Base-by-base conservation (phyloP, 1,140 invertebrate genomes). In the Cardiocondyla obscurior region DNA sequence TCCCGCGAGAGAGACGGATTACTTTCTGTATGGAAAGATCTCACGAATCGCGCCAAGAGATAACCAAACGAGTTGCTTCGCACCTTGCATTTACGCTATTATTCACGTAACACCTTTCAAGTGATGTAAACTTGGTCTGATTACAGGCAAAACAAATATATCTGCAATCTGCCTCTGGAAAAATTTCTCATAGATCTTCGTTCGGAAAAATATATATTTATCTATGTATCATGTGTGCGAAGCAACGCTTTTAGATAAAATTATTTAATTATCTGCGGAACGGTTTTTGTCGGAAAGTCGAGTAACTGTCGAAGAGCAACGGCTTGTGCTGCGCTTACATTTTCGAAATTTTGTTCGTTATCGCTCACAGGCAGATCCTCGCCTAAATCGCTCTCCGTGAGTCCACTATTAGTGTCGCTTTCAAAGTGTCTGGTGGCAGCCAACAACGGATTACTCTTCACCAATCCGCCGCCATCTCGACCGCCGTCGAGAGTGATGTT, bases 371-470 rank as follows among this genome's bases (percentile, higher is more conserved):
- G 79, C 25, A 92, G 85, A 60, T 94, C 93, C n/a, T 94, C 93
- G 22, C 88, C 92, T 0, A 91, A 49, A 33, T 92, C 93, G 55
- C 91, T 92, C 51, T 93, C 93, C 42, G 92, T 94, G 0, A 85
- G 82, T 6, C 87, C 91, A 3, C 94, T 95, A 72, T 95, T 94
- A 1, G 88, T 91, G 53, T 95, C 95, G 58, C 91, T 94, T 2
- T 95, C 95, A 77, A 96, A 97, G 86, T 96, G 96, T 73, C 96
- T 94, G 28, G 93, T 90, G 3, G 96, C 93, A 36, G 90, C 92
- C 12, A 97, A 90, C 19, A 97, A 86, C 0, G 97, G 97, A 93
- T 97, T 97, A 85, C 95, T 97, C 89, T 97, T 97, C 0, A 97
- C 94, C 2, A 97, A 91, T 3, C 94, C 94, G 19, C 96, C 95